Evolutionary conservation across 2,113 vertebrate species (phyloP).

Genomic region (Tinamus guttatus): DNA sequence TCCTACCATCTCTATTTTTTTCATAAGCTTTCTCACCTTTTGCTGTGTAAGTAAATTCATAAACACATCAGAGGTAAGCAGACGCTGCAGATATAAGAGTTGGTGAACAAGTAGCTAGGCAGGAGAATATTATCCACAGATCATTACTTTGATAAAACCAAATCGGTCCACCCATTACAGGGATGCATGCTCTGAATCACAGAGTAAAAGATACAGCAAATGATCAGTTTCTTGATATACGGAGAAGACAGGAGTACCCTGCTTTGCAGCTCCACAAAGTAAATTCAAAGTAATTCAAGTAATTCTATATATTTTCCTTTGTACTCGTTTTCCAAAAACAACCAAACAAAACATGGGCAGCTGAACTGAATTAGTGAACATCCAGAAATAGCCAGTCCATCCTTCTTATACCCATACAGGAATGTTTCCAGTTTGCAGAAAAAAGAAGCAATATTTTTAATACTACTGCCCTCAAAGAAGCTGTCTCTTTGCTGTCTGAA

Average conservation of each 20-base stretch:
- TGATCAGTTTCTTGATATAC: background rate
- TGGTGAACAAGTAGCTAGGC: background rate
- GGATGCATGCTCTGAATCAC: background rate
- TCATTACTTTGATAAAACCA: background rate
- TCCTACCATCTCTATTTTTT: background rate
- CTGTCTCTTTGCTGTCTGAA: conserved; percentile 36
- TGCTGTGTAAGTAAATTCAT: background rate
- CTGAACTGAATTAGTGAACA: conserved; percentile 53
- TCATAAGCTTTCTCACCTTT: conserved; percentile 4
- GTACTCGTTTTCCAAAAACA: conserved; percentile 2
- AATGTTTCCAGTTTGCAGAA: conserved; percentile 37
- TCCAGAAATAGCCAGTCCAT: conserved; percentile 58
- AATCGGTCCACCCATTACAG: background rate
- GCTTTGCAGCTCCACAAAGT: background rate
- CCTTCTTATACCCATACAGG: conserved; percentile 40
- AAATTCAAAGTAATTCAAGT: background rate
- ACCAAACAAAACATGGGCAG: conserved; percentile 50
- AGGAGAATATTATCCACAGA: background rate
- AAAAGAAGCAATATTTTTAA: conserved; percentile 59
- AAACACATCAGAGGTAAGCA: conserved; percentile 14
- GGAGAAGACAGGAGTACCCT: background rate
- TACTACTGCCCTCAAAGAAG: conserved; percentile 32
- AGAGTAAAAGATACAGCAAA: background rate
- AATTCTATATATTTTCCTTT: background rate
- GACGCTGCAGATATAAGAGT: background rate